A percentile compares a stretch with the other conserved stretches of the same genome.
Conservation (phyloP, 2,113 vertebrate species). For the Eulemur macaco region DNA sequence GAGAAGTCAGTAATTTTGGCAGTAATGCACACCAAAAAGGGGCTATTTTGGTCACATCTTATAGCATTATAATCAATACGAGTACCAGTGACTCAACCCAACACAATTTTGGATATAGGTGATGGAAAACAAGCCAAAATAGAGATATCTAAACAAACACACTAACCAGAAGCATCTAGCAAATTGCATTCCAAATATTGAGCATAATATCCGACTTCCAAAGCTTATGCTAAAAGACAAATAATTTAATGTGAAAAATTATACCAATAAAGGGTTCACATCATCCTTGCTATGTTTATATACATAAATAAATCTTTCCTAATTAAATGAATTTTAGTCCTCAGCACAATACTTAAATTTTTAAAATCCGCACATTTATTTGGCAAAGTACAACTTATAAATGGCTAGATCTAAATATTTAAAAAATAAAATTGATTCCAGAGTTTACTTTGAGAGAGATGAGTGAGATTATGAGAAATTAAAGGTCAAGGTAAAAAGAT, state of each 20-base stretch:
- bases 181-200: not conserved
- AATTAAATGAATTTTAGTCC: not conserved
- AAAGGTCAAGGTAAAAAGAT: not conserved
- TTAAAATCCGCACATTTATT: not conserved
- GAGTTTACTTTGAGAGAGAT: not conserved
- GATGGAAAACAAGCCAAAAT: slow-evolving; percentile 59
- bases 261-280: not conserved
- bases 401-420: not conserved
- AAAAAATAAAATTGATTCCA: not conserved
- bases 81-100: not conserved
- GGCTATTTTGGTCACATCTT: not conserved
- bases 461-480: not conserved
- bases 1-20: slow-evolving; percentile 7
- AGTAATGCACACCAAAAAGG: not conserved
- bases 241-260: not conserved
- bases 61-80: not conserved
- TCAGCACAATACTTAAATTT: not conserved
- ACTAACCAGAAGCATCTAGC: not conserved
- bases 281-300: not conserved
- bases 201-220: not conserved
- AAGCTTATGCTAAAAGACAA: slow-evolving; percentile 15
- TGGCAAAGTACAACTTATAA: not conserved
- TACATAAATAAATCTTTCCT: not conserved
- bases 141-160: slow-evolving; percentile 55
- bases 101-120: slow-evolving; percentile 42